Conservation (phyloP, 1,140 invertebrate genomes). For the Magallana gigas region DNA sequence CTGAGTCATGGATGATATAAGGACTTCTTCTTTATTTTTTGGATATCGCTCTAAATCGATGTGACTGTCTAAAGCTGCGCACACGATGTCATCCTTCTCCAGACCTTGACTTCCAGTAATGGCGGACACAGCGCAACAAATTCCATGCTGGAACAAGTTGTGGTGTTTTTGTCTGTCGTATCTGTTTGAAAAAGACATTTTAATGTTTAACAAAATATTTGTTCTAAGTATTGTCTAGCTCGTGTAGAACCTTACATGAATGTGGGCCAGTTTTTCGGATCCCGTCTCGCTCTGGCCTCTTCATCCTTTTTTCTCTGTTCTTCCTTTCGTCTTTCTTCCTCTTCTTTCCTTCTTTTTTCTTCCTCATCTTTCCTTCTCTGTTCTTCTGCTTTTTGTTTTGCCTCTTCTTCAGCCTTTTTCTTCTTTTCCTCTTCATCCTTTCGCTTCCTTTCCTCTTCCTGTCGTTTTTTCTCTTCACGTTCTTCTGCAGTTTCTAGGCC, state of each 20-base stretch:
- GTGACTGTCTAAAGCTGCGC: neutral
- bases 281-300: neutral
- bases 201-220: neutral
- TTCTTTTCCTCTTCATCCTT: neutral
- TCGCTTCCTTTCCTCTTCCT: neutral
- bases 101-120: neutral
- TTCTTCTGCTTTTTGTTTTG: neutral
- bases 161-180: slow-evolving; percentile 16
- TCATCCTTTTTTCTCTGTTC: neutral
- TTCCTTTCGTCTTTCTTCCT: neutral
- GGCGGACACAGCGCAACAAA: slow-evolving; percentile 11
- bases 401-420: slow-evolving; percentile 24
- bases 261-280: slow-evolving; percentile 23
- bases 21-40: slow-evolving; percentile 10
- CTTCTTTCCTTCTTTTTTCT: slow-evolving; percentile 24
- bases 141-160: neutral
- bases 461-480: neutral
- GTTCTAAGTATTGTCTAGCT: too few relatives aligned
- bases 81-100: neutral
- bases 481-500: neutral
- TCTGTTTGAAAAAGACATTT: neutral
- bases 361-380: slow-evolving; percentile 24
- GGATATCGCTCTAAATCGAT: neutral
- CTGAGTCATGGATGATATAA: neutral
- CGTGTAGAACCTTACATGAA: neutral